These are phyloP conservation scores for Heteropelma amictum DNA, from an alignment of 2,888 invertebrate species.

Conservation along the genomic window DNA sequence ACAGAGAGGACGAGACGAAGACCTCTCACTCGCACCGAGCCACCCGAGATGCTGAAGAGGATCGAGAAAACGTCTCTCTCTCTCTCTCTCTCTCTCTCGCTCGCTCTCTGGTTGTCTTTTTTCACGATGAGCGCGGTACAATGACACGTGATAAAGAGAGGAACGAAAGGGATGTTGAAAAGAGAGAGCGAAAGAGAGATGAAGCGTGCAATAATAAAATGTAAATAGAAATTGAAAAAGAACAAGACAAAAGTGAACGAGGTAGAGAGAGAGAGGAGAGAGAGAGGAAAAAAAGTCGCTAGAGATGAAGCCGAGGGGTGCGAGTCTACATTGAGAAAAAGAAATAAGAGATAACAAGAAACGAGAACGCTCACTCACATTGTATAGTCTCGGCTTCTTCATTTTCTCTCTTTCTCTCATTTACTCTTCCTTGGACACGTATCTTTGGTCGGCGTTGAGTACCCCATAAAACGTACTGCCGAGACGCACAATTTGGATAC, in stretches of 20 bases:
- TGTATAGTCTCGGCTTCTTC: slow-evolving; percentile 35
- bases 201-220: slow-evolving; percentile 21
- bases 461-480: slow-evolving; percentile 56
- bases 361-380: not conserved
- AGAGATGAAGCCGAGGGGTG: slow-evolving; percentile 53
- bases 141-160: slow-evolving; percentile 1
- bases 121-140: slow-evolving; percentile 8
- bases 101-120: slow-evolving; percentile 10
- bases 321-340: slow-evolving; percentile 11
- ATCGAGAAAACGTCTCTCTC: not conserved
- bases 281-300: slow-evolving; percentile 32
- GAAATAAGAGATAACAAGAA: not conserved
- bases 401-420: slow-evolving; percentile 14
- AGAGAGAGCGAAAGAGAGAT: not conserved
- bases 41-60: not conserved
- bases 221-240: slow-evolving; percentile 20
- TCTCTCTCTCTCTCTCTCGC: slow-evolving; percentile 46
- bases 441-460: slow-evolving; percentile 55
- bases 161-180: slow-evolving; percentile 55
- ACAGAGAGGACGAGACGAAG: slow-evolving; percentile 55
- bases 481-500: slow-evolving; percentile 65
- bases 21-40: not conserved
- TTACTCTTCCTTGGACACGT: slow-evolving; percentile 19
- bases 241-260: slow-evolving; percentile 20
- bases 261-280: not conserved